Conservation (phyloP, 1,140 invertebrate genomes). For the Leptopilina boulardi region DNA sequence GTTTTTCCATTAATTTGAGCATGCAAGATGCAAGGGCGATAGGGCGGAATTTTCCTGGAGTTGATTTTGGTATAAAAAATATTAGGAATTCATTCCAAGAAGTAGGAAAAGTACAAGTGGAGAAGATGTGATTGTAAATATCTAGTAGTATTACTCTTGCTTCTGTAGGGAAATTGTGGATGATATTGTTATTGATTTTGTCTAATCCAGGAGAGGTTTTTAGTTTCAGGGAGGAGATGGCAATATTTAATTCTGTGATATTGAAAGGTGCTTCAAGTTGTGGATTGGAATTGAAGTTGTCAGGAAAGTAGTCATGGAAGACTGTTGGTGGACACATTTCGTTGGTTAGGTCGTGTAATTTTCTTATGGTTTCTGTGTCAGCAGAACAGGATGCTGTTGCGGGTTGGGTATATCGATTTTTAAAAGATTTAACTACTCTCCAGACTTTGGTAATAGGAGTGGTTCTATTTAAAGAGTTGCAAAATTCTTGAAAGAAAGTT, state of each 20-base stretch:
- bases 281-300: background rate
- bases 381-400: background rate
- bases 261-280: background rate
- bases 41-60: slow-evolving; percentile 50
- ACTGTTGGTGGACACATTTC: slow-evolving; percentile 10
- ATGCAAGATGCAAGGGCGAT: slow-evolving; percentile 48
- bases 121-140: slow-evolving; percentile 52
- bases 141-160: slow-evolving; percentile 38
- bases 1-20: slow-evolving; percentile 47
- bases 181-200: background rate
- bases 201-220: background rate
- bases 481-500: background rate
- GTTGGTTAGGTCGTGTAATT: background rate
- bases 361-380: background rate
- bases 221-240: background rate
- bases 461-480: background rate
- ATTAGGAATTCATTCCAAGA: slow-evolving; percentile 49
- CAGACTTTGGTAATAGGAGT: slow-evolving; percentile 12
- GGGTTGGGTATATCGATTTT: slow-evolving; percentile 25
- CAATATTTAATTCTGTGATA: background rate
- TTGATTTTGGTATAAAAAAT: slow-evolving; percentile 54
- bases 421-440: slow-evolving; percentile 24
- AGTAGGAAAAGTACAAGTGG: slow-evolving; percentile 39
- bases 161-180: background rate
- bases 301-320: background rate